These are phyloP conservation scores for Cephus pulcher DNA, from an alignment of 2,888 invertebrate genomes.

Conservation along the genomic window DNA sequence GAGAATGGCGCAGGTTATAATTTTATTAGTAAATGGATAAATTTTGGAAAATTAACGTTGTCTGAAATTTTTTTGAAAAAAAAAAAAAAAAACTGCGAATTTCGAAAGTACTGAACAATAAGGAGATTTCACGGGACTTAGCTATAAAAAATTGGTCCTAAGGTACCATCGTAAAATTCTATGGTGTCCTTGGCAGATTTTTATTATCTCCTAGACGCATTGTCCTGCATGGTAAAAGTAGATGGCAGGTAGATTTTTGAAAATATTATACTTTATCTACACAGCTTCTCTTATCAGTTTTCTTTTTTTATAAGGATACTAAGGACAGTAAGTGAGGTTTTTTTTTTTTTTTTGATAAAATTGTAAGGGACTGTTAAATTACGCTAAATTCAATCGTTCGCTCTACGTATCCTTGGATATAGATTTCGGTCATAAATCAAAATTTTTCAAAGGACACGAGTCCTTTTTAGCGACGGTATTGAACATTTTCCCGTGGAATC, in stretches of 20 bases:
- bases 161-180: conserved; percentile 41
- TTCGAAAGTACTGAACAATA: conserved; percentile 8
- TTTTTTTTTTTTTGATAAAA: neutral
- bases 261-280: neutral
- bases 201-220: neutral
- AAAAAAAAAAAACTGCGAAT: neutral
- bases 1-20: neutral
- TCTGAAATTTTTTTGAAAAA: neutral
- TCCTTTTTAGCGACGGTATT: neutral
- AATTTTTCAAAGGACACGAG: neutral
- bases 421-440: neutral
- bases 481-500: neutral
- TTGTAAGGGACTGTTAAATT: neutral
- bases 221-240: neutral
- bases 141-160: conserved; percentile 45
- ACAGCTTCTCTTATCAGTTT: no score
- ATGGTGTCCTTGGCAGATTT: conserved; percentile 33
- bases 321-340: neutral
- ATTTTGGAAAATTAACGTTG: neutral
- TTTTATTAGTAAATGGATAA: neutral
- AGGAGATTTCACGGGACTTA: conserved; percentile 49
- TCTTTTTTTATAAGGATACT: neutral
- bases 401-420: neutral
- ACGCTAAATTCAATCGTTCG: neutral
- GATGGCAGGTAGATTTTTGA: neutral